Percentiles rank a stretch among this genome's conserved stretches.
Conservation (phyloP, 2,113 vertebrate genomes). For the Rhombomys opimus region DNA sequence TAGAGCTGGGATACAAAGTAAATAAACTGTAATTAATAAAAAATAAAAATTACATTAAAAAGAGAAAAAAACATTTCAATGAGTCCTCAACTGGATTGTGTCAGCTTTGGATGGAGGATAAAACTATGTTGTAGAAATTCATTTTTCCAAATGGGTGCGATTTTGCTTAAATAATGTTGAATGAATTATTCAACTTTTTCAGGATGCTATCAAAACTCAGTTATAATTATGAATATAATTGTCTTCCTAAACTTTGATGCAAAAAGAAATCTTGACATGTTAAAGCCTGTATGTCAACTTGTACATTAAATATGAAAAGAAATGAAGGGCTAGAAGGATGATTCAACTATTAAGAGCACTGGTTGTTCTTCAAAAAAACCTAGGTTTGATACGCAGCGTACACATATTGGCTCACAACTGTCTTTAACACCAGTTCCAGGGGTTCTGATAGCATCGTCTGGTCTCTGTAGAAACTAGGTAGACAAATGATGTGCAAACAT, state of each 20-base stretch:
- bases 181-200: neutral
- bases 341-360: neutral
- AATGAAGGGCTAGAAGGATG: neutral
- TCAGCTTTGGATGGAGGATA: neutral
- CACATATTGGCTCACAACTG: neutral
- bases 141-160: neutral
- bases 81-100: neutral
- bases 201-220: neutral
- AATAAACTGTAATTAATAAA: too few species aligned
- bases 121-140: neutral
- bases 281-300: neutral
- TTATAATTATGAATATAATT: neutral
- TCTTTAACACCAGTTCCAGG: neutral
- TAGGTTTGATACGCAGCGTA: neutral
- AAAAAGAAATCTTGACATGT: slow-evolving; percentile 1
- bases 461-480: neutral
- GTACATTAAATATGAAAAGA: neutral
- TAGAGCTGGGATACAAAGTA: too few species aligned
- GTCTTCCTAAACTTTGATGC: slow-evolving; percentile 3
- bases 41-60: too few species aligned
- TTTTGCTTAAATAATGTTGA: neutral
- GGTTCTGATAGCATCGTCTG: neutral
- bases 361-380: neutral
- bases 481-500: neutral
- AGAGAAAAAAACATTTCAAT: neutral